Evolutionary conservation across 1,140 invertebrate species (phyloP), one percentile per base, ranked within the genome.

Genomic region (Manduca sexta): DNA sequence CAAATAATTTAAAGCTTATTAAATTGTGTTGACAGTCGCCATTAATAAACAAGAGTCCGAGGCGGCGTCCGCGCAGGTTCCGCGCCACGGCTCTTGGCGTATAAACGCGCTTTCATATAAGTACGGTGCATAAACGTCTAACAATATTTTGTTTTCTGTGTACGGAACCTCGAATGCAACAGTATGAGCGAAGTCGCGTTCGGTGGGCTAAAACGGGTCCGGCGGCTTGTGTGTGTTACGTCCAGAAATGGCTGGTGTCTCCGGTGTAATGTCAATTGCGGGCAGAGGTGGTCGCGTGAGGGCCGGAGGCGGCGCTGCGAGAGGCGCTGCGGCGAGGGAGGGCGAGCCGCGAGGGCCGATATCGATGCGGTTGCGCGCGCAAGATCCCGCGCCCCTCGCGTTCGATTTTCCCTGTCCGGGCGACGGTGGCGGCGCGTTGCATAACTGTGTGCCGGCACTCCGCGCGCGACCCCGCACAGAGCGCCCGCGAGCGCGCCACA

Each of bases 341-440:
- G 46, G 29, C 41, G 45, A 29, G 58, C 46, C 59, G 60, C 56
- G 56, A 55, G 69, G 65, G 49, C 52, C 49, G 64, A 47, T 78
- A 71, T 76, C 77, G 75, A 73, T 62, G 75, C 69, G 74, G 71
- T 39, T 75, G 80, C 75, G 77, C 75, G 74, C 77, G 72, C 74
- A 70, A 18, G 39, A 37, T 52, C 65, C 62, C 70, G 66, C 72
- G 67, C 68, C 71, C 65, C 71, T 64, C 60, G 57, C 65, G 57
- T 81, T 83, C 77, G 77, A 81, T 83, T 75, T 69, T 76, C 70
- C 72, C 64, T 45, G 69, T 65, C 71, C 66, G 69, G 71, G 71
- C 69, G 69, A 71, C 72, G 58, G 74, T 75, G 70, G 76, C 69
- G 74, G 78, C 76, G 73, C 78, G 75, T 84, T 84, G 79, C 81